Conservation (phyloP, 2,797 vertebrate genomes). For the Ptychobarbus kaznakovi region DNA sequence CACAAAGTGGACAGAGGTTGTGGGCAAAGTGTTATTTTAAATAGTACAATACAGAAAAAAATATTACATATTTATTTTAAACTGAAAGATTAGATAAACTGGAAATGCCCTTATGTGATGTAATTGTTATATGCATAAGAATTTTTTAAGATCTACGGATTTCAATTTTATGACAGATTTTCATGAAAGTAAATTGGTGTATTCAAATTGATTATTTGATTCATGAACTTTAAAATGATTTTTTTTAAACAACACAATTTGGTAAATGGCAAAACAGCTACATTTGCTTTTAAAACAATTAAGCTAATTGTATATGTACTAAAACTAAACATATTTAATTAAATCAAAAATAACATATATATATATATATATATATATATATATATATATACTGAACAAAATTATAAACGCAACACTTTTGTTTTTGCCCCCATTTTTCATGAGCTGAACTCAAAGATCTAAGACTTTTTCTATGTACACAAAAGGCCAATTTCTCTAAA, state of each 20-base stretch:
- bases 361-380: too few species aligned
- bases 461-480: too few species aligned
- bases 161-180: not conserved
- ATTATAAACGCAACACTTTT: too few species aligned
- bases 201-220: not conserved
- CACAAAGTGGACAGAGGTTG: constrained; percentile 31
- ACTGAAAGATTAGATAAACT: not conserved
- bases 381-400: too few species aligned
- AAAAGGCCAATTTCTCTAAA: too few species aligned
- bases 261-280: not conserved
- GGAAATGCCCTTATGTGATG: too few species aligned
- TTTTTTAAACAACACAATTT: not conserved
- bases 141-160: not conserved
- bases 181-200: not conserved
- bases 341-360: too few species aligned
- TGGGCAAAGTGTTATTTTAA: constrained; percentile 24
- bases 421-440: too few species aligned
- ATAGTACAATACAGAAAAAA: not conserved
- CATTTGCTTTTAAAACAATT: not conserved
- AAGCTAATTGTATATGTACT: not conserved
- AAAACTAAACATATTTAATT: not conserved
- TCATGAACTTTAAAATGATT: not conserved
- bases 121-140: too few species aligned
- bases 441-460: too few species aligned
- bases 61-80: not conserved